Conservation (phyloP, 2,113 vertebrate species). For the Ptyas mucosa region DNA sequence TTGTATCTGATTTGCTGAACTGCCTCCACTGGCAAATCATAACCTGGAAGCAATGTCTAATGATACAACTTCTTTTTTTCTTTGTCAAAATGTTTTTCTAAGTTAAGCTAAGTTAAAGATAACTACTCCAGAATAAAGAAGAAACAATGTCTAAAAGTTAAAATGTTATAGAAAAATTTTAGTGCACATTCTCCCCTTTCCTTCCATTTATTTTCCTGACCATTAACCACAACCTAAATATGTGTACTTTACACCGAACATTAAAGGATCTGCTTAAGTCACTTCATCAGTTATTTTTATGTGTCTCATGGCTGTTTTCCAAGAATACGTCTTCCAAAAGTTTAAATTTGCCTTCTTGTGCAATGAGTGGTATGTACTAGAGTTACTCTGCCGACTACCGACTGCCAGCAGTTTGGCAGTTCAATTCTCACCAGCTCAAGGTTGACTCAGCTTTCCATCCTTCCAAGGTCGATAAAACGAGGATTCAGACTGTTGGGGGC, state of each 20-base stretch:
- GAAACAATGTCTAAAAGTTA: not conserved
- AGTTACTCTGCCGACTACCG: not conserved
- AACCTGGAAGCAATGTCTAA: not conserved
- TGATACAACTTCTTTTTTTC: not conserved
- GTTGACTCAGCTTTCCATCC: no score
- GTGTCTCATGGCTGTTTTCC: not conserved
- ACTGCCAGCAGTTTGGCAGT: no score
- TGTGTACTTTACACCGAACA: not conserved
- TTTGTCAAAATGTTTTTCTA: not conserved
- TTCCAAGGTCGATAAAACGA: no score
- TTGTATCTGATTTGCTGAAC: not conserved
- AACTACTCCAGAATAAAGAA: not conserved
- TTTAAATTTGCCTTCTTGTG: not conserved
- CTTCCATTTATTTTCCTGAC: not conserved
- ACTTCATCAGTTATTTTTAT: not conserved
- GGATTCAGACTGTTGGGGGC: no score
- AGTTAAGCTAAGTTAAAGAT: not conserved
- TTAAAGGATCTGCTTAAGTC: not conserved
- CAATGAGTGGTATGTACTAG: not conserved
- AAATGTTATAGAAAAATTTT: not conserved
- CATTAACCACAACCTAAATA: not conserved
- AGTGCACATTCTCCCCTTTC: not conserved
- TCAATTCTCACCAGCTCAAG: no score
- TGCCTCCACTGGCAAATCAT: not conserved
- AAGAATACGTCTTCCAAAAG: not conserved